Evolutionary conservation across 2,888 invertebrate species (phyloP), one percentile per base, ranked within the genome.

Genomic region (Oeneis ivallda): DNA sequence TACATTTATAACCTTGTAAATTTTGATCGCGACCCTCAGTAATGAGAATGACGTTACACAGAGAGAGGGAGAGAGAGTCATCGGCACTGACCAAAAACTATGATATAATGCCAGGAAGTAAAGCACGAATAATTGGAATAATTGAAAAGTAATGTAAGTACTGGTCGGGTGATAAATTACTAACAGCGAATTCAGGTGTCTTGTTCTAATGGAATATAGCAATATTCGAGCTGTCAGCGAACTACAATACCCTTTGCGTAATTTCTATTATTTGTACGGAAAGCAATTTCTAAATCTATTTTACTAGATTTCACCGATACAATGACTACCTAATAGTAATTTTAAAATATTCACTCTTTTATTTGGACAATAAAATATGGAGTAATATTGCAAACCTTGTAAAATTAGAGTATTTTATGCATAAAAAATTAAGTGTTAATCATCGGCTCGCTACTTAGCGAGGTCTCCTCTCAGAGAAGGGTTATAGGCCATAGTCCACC

Each of bases 71-170:
- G 1, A 26, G 26, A 26, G 1, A 26, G 26, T 41, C 11, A 53
- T 34, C 10, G 37, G 3, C 32, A 15, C 10, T 32, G 32, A 32
- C 34, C n/a, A 58, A 58, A 41, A 54, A 43, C 41, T 11, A 41
- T 41, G 37, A 56, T 39, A 60, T 60, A 50, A 41, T 10, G 19
- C n/a, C 19, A 60, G 50, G 60, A 50, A 60, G 50, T 41, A 61
- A 52, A 41, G 19, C 32, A 61, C 19, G 41, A 41, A 37, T 60
- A 37, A n/a, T 60, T 9, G 41, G 32, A 54, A 47, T 52, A 71
- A 68, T 70, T 70, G 72, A 72, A 73, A 72, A 70, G 68, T 64
- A 66, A 72, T 69, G 71, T 71, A 63, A 69, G 26, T 64, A 61
- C 50, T 63, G 62, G 65, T 61, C 65, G 47, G 57, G 68, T 53